Percentiles rank a stretch among this genome's conserved stretches.
Conservation (phyloP, 1,140 invertebrate genomes). For the Aplysia californica region DNA sequence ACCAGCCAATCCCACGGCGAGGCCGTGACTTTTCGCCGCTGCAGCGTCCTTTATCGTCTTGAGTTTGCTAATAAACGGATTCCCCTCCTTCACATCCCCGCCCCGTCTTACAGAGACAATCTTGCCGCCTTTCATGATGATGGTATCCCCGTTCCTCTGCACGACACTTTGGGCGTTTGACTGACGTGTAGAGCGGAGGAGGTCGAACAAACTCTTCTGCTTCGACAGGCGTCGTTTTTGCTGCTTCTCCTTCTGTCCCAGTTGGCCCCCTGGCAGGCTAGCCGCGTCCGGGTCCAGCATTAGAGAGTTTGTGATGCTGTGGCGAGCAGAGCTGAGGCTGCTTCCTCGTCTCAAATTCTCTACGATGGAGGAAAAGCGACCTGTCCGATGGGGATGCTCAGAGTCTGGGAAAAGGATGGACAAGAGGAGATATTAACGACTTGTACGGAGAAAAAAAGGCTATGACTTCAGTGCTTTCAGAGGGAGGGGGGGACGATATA, state of each 20-base stretch:
- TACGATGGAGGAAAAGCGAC: conserved; percentile 1
- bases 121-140: conserved; percentile 61
- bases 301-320: neutral
- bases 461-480: too few species aligned
- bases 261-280: neutral
- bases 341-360: conserved; percentile 7
- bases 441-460: too few species aligned
- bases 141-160: conserved; percentile 55
- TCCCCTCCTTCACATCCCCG: neutral
- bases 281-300: neutral
- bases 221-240: neutral
- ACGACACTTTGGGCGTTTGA: conserved; percentile 53
- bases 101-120: conserved; percentile 56
- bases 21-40: neutral
- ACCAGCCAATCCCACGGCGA: neutral
- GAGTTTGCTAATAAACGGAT: neutral
- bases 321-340: neutral
- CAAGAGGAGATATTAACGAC: too few species aligned
- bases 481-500: neutral
- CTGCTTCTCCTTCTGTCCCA: neutral
- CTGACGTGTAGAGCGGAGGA: conserved; percentile 43
- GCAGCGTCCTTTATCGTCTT: neutral
- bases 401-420: conserved; percentile 9
- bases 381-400: neutral
- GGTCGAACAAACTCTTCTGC: conserved; percentile 32